These are phyloP conservation scores for Heliconius nattereri DNA, from an alignment of 1,140 invertebrate genomes.

Conservation along the genomic window DNA sequence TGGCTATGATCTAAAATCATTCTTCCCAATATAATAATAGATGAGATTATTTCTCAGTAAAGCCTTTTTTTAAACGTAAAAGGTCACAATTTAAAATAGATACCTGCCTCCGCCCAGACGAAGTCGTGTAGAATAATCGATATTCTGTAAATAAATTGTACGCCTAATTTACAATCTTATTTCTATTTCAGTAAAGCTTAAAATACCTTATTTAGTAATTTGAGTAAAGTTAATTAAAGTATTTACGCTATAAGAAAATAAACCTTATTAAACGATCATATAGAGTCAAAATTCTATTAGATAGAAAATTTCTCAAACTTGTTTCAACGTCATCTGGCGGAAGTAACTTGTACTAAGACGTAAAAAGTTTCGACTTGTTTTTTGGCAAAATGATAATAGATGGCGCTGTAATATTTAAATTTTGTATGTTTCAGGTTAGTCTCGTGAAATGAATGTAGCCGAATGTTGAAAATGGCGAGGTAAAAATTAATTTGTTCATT, in stretches of 20 bases:
- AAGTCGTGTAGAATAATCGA: slow-evolving; percentile 11
- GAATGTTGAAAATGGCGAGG: not conserved
- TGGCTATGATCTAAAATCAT: no score
- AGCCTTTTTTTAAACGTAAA: not conserved
- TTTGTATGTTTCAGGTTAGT: slow-evolving; percentile 27
- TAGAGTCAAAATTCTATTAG: not conserved
- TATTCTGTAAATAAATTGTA: not conserved
- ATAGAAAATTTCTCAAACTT: not conserved
- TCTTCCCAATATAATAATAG: no score
- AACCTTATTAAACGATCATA: not conserved
- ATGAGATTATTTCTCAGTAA: not conserved
- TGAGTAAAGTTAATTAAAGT: slow-evolving; percentile 14
- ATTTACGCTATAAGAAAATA: not conserved
- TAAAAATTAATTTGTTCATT: not conserved
- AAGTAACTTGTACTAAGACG: not conserved
- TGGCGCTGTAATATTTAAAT: slow-evolving; percentile 21
- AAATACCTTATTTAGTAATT: slow-evolving; percentile 7
- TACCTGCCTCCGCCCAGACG: not conserved
- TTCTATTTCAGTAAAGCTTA: not conserved
- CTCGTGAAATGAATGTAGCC: not conserved
- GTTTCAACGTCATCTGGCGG: slow-evolving; percentile 1
- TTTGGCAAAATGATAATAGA: not conserved
- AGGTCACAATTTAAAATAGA: slow-evolving; percentile 7
- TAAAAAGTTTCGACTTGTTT: not conserved
- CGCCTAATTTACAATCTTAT: slow-evolving; percentile 7